Evolutionary conservation across 2,888 invertebrate species (phyloP).

Genomic region (Mesorhabditis spiculigera): DNA sequence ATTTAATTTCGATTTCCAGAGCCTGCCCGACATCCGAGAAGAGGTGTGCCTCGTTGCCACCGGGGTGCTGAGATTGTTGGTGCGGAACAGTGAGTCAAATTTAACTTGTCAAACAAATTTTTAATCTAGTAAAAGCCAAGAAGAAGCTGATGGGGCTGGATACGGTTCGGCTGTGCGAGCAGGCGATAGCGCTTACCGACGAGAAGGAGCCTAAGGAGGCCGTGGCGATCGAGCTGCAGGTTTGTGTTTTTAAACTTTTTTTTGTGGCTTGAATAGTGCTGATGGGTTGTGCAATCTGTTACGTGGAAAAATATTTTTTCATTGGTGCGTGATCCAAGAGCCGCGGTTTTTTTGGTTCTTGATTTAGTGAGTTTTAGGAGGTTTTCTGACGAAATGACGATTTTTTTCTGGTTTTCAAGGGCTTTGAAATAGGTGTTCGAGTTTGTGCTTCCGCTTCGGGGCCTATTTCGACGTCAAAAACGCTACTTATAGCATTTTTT

Average conservation of each 20-base stretch:
- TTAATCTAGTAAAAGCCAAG: slow-evolving; percentile 33
- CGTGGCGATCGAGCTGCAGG: slow-evolving; percentile 11
- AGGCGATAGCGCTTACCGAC: slow-evolving; percentile 20
- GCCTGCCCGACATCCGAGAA: slow-evolving; percentile 2
- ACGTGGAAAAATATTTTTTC: neutral
- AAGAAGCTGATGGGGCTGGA: slow-evolving; percentile 38
- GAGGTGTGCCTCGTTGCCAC: slow-evolving; percentile 12
- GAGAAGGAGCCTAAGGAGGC: slow-evolving; percentile 10
- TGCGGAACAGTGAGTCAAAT: slow-evolving; percentile 23
- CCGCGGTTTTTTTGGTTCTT: neutral
- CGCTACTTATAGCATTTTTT: too few relatives aligned
- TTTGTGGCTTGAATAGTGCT: neutral
- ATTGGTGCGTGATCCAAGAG: neutral
- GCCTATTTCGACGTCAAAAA: too few relatives aligned
- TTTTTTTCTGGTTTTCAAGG: too few relatives aligned
- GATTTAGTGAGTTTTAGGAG: neutral
- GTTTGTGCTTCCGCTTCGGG: too few relatives aligned
- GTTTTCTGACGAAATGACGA: too few relatives aligned
- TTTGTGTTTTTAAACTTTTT: slow-evolving; percentile 16
- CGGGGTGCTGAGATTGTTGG: slow-evolving; percentile 21
- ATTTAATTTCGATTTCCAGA: neutral
- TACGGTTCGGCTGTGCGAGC: slow-evolving; percentile 41
- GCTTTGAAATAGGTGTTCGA: too few relatives aligned
- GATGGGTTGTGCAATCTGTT: neutral
- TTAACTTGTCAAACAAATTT: too few relatives aligned